Base-by-base conservation (phyloP, 2,797 vertebrate genomes). In the Chanos chanos region DNA sequence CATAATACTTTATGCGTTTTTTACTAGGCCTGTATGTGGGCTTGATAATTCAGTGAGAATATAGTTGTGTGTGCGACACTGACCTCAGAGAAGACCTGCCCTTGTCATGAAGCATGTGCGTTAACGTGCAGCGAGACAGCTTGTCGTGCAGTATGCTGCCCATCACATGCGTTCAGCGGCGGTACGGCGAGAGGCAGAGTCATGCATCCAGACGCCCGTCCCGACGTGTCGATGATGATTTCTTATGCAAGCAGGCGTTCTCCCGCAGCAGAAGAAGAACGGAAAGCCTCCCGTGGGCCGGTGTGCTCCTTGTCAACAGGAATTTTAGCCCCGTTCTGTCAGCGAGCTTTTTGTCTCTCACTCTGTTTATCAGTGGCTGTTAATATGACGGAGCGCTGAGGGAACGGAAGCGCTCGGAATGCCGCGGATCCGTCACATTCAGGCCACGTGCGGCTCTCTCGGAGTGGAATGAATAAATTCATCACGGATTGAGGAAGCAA, bases 291-390 rank as follows among this genome's bases (percentile, higher is more conserved):
- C 34, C 27, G 48, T 57, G 74, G n/a, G 68, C 39, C 64, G 31
- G 22, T 63, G 61, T 79, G 72, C 78, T 82, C 79, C 65, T 70
- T 76, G 75, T 80, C 74, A 64, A 59, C 77, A 57, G 36, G 56
- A 61, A 66, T 60, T 19, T 56, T 76, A 81, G 65, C 77, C 81
- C 76, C 75, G 78, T 85, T 86, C 84, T 84, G 80, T 85, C 82
- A 82, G 45, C 33, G 5, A 1, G 44, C 49, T 45, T 72, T 59
- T 61, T 72, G 40, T 65, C 68, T 67, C 71, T 72, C 44, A 39
- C 49, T 71, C 33, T 51, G 34, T 52, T 71, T 62, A 67, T 75
- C 62, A 61, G 61, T 7, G 9, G 25, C 45, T 34, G 43, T 51
- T 49, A 44, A 41, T 52, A 49, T 49, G 37, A 70, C 58, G 31